A percentile compares a stretch with the other conserved stretches of the same genome.
phyloP scores from a whole-genome alignment of 2,888 invertebrate species.

The Euplexia lucipara region DNA sequence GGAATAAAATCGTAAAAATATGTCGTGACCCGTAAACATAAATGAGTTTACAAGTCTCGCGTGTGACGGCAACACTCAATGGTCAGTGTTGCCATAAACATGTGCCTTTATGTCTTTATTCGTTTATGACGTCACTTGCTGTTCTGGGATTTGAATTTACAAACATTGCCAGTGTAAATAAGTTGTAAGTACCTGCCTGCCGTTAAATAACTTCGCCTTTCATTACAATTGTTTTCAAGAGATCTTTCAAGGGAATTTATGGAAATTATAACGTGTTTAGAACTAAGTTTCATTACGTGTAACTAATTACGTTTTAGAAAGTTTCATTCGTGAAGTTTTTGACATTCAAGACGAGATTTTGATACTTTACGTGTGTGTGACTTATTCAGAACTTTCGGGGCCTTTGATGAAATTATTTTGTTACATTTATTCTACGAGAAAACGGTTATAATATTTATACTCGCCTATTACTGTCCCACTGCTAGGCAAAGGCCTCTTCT shows the following conservation, averaged over 20 bases:
- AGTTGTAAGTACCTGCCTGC: constrained; percentile 30
- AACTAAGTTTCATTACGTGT: constrained; percentile 27
- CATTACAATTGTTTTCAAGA: constrained; percentile 21
- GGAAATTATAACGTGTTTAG: constrained; percentile 3
- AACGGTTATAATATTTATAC: no score
- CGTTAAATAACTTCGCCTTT: constrained; percentile 34
- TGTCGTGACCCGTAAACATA: constrained; percentile 23
- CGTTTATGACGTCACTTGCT: constrained; percentile 50
- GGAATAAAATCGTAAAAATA: constrained; percentile 8
- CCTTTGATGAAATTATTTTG: neutral
- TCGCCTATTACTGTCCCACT: no score
- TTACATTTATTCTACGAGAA: neutral
- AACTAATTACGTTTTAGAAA: constrained; percentile 15
- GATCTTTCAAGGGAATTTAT: constrained; percentile 14
- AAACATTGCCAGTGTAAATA: constrained; percentile 52
- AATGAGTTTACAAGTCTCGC: constrained; percentile 50
- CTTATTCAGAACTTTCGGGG: constrained; percentile 5
- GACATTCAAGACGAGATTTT: constrained; percentile 28
- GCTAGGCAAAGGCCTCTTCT: no score
- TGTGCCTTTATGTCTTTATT: constrained; percentile 55
- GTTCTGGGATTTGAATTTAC: constrained; percentile 48
- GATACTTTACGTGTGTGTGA: neutral
- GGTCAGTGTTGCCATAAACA: constrained; percentile 59
- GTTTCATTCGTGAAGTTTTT: constrained; percentile 27
- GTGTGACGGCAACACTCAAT: constrained; percentile 40